phyloP scores from a whole-genome alignment of 2,797 vertebrate genomes.

The Todus mexicanus region DNA sequence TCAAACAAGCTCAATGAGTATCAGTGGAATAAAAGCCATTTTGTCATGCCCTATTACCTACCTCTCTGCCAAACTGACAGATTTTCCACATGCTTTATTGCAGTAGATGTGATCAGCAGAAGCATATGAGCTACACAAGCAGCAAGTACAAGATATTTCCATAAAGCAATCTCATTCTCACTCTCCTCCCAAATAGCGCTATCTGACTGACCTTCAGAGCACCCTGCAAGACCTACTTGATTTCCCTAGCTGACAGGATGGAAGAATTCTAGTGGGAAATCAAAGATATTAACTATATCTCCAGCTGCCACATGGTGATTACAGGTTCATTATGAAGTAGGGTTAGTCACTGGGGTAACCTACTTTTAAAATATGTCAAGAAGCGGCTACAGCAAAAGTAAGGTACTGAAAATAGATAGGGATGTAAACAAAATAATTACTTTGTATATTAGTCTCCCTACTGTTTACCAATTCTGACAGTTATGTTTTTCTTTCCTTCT shows the following conservation, averaged over 20 bases:
- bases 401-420: neutral
- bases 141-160: slow-evolving; percentile 29
- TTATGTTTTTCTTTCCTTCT: neutral
- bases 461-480: neutral
- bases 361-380: neutral
- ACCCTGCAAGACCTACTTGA: neutral
- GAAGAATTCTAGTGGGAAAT: slow-evolving; percentile 16
- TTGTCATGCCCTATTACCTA: slow-evolving; percentile 15
- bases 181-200: neutral
- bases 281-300: slow-evolving; percentile 19
- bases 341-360: neutral
- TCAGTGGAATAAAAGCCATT: neutral
- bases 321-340: neutral
- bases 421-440: slow-evolving; percentile 6
- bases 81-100: slow-evolving; percentile 32
- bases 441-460: neutral
- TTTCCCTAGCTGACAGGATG: neutral
- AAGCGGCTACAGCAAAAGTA: neutral
- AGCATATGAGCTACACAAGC: neutral
- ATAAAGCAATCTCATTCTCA: slow-evolving; percentile 15
- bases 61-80: slow-evolving; percentile 9
- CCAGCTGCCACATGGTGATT: neutral
- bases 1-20: neutral
- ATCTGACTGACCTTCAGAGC: slow-evolving; percentile 13
- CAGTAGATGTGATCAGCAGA: neutral